phyloP scores from a whole-genome alignment of 2,113 vertebrate genomes.

The Regulus satrapa region DNA sequence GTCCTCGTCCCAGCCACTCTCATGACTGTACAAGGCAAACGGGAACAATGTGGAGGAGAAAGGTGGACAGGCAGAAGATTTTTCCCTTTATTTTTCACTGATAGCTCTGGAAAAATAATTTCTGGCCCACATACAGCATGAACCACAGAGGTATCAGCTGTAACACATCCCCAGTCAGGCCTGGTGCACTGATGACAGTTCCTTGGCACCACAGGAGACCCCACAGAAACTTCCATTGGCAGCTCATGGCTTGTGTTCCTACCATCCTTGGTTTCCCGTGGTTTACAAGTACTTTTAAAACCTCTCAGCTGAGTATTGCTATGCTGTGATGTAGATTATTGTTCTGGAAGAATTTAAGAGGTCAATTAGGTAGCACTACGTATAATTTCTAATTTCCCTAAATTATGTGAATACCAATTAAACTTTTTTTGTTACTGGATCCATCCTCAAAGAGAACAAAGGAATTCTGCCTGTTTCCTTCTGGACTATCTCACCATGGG shows the following conservation, averaged over 20 bases:
- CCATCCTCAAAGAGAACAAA: not conserved
- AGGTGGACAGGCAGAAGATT: slow-evolving; percentile 3
- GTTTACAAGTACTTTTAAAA: slow-evolving; percentile 4
- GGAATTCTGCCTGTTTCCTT: not conserved
- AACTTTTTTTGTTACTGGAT: not conserved
- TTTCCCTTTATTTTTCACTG: slow-evolving; percentile 8
- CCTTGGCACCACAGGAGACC: slow-evolving; percentile 64
- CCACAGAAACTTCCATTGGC: slow-evolving; percentile 51
- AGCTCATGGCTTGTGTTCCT: slow-evolving; percentile 3
- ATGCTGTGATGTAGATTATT: not conserved
- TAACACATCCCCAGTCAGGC: slow-evolving; percentile 20
- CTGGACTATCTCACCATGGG: not conserved
- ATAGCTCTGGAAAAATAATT: slow-evolving; percentile 68
- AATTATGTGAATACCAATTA: not conserved
- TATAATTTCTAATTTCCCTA: not conserved
- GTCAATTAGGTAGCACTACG: not conserved
- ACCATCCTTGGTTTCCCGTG: not conserved
- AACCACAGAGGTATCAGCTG: slow-evolving; percentile 58
- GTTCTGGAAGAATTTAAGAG: not conserved
- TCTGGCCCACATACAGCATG: slow-evolving; percentile 7
- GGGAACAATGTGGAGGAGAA: not conserved
- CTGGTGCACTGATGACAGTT: slow-evolving; percentile 59
- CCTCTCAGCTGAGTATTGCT: not conserved
- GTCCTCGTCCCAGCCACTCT: not conserved
- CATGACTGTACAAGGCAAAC: not conserved